phyloP scores from a whole-genome alignment of 2,888 invertebrate species.

The Apamea anceps region DNA sequence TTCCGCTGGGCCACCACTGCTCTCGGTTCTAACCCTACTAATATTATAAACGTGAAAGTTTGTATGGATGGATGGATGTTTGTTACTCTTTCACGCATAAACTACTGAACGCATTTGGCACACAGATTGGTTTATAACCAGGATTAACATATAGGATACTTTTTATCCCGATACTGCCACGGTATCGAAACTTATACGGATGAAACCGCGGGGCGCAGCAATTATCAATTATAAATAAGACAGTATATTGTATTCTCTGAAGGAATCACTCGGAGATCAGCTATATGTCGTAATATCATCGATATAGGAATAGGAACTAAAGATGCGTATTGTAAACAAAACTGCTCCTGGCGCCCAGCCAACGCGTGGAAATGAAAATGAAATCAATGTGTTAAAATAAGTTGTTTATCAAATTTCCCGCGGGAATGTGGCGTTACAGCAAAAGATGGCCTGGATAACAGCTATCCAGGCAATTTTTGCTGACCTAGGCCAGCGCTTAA shows the following conservation, averaged over 20 bases:
- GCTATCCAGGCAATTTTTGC: background rate
- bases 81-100: too few species aligned
- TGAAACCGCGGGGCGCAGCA: too few species aligned
- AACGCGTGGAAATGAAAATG: background rate
- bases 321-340: constrained; percentile 6
- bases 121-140: too few species aligned
- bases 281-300: background rate
- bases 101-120: too few species aligned
- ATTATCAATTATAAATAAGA: background rate
- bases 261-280: background rate
- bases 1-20: background rate
- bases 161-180: too few species aligned
- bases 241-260: background rate
- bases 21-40: background rate
- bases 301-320: constrained; percentile 6
- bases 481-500: too few species aligned
- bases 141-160: too few species aligned
- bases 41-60: too few species aligned
- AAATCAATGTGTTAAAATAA: constrained; percentile 20
- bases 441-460: background rate
- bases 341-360: constrained; percentile 31
- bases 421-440: background rate
- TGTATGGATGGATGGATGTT: too few species aligned
- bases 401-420: background rate
- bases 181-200: too few species aligned